phyloP scores from a whole-genome alignment of 2,113 vertebrate species.

The Tyto alba region DNA sequence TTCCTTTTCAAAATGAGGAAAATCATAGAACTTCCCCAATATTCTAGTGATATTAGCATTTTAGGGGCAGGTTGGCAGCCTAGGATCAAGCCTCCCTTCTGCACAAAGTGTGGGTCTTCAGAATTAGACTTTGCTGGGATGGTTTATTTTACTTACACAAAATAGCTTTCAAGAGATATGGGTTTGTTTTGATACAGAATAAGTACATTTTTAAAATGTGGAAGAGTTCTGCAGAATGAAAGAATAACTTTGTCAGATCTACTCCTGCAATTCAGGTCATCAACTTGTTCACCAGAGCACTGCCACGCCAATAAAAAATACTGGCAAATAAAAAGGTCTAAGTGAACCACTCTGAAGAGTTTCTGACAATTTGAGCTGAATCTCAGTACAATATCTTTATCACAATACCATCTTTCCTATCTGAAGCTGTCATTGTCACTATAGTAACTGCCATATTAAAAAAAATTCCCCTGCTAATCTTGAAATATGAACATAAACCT shows the following conservation, averaged over 20 bases:
- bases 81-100: background rate
- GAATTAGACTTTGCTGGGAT: background rate
- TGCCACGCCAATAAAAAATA: background rate
- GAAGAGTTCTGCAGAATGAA: background rate
- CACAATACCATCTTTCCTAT: background rate
- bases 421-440: constrained; percentile 43
- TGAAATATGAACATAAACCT: constrained; percentile 33
- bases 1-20: background rate
- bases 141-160: background rate
- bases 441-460: constrained; percentile 47
- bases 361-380: background rate
- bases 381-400: constrained; percentile 17
- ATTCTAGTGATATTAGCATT: background rate
- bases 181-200: background rate
- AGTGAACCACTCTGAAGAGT: background rate
- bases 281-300: background rate
- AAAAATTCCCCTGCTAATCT: constrained; percentile 5
- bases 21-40: background rate
- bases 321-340: background rate
- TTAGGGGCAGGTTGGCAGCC: background rate
- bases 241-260: background rate
- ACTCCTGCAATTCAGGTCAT: background rate
- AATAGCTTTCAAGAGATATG: background rate
- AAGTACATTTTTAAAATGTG: background rate
- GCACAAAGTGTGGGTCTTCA: background rate